Conservation (phyloP, 1,140 invertebrate genomes). For the Drosophila watanabei region DNA sequence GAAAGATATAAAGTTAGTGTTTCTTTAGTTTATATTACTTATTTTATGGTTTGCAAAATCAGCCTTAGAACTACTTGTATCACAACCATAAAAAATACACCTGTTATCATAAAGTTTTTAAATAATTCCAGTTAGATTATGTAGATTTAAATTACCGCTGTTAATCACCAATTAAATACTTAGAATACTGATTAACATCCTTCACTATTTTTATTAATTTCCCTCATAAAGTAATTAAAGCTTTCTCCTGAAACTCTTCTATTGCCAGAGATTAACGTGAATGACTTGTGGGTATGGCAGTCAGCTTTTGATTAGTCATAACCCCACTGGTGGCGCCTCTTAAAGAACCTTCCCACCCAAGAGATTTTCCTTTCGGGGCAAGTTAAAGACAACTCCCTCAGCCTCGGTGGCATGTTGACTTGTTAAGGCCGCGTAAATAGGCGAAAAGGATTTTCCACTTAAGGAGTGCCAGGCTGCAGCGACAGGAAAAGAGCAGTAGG, state of each 20-base stretch:
- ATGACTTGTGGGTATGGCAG: neutral
- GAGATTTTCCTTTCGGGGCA: slow-evolving; percentile 23
- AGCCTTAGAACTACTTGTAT: neutral
- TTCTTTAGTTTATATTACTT: neutral
- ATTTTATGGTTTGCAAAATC: neutral
- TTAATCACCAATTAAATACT: neutral
- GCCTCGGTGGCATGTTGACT: slow-evolving; percentile 60
- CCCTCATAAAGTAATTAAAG: neutral
- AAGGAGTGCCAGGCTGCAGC: slow-evolving; percentile 70
- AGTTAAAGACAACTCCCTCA: slow-evolving; percentile 18
- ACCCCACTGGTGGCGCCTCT: neutral
- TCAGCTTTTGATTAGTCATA: slow-evolving; percentile 8
- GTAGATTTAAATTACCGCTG: neutral
- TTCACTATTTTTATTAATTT: neutral
- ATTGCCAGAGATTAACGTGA: neutral
- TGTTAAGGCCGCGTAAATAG: slow-evolving; percentile 81
- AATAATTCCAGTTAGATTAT: neutral
- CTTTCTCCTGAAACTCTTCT: neutral
- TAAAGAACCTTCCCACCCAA: slow-evolving; percentile 6
- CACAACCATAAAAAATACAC: neutral
- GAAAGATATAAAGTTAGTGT: too few species aligned
- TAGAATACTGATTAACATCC: neutral
- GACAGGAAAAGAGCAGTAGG: slow-evolving; percentile 25
- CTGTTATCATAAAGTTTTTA: neutral
- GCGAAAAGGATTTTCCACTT: slow-evolving; percentile 83